A percentile compares a stretch with the other conserved stretches of the same genome.
Evolutionary conservation across 1,140 invertebrate genomes (phyloP).

Genomic region (Galendromus occidentalis): DNA sequence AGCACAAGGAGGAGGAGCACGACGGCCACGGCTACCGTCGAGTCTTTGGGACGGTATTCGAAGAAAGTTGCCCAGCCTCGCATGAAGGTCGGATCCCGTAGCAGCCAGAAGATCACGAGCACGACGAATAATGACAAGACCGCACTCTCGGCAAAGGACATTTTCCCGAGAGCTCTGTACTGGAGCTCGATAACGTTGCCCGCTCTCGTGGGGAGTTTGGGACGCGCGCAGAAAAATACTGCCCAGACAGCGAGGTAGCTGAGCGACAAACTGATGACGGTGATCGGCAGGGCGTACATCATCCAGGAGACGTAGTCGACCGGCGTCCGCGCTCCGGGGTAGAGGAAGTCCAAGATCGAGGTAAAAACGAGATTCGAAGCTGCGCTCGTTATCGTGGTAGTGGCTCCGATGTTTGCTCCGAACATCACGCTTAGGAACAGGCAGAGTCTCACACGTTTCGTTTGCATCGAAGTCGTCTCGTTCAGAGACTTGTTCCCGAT

Average conservation of each 20-base stretch:
- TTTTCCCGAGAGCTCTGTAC: not conserved
- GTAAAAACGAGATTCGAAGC: not conserved
- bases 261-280: not conserved
- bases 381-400: not conserved
- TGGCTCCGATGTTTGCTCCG: not conserved
- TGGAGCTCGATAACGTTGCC: not conserved
- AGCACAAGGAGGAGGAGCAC: not conserved
- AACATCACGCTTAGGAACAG: not conserved
- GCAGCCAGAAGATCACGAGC: conserved; percentile 36
- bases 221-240: not conserved
- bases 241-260: not conserved
- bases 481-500: not conserved
- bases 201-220: not conserved
- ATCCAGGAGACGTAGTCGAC: not conserved
- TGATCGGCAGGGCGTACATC: not conserved
- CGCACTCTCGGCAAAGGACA: conserved; percentile 32
- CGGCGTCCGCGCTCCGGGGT: not conserved
- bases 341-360: not conserved
- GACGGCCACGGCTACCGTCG: not conserved
- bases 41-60: conserved; percentile 15
- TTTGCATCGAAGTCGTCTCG: not conserved
- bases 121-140: conserved; percentile 31
- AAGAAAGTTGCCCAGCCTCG: conserved; percentile 34
- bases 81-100: conserved; percentile 33
- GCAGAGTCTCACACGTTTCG: not conserved